These are phyloP conservation scores for Ambastaia sidthimunki DNA, from an alignment of 2,797 vertebrate genomes.

Conservation along the genomic window DNA sequence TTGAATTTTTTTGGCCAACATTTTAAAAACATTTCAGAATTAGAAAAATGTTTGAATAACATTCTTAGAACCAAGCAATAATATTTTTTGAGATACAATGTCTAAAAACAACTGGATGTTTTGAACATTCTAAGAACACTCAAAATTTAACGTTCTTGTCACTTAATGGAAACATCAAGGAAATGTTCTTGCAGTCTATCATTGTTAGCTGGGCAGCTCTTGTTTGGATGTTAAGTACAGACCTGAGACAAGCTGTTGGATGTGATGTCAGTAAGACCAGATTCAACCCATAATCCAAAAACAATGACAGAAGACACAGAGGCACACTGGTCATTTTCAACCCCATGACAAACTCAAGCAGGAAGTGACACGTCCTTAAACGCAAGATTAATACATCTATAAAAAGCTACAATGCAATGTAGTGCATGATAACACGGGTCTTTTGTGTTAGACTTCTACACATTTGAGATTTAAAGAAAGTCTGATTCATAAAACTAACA, in stretches of 20 bases:
- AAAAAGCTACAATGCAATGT: background rate
- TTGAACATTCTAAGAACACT: no score
- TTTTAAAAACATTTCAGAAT: no score
- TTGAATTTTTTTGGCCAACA: no score
- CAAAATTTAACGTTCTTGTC: no score
- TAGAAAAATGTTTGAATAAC: no score
- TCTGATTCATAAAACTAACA: slow-evolving; percentile 1
- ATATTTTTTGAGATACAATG: no score
- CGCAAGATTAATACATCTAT: background rate
- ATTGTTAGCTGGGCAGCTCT: background rate
- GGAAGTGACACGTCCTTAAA: background rate
- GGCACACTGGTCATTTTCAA: slow-evolving; percentile 31
- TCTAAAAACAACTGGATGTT: no score
- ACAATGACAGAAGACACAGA: background rate
- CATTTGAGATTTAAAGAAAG: background rate
- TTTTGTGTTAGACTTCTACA: no score
- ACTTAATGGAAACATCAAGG: no score
- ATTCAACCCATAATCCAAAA: slow-evolving; percentile 5
- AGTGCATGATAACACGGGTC: no score
- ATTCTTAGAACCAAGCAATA: no score
- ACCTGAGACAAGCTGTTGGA: background rate
- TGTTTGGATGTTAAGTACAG: background rate
- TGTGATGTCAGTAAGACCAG: background rate
- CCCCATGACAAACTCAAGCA: background rate
- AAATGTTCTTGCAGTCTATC: no score